These are phyloP conservation scores for Laupala kohalensis DNA, from an alignment of 1,140 invertebrate genomes.

Conservation along the genomic window DNA sequence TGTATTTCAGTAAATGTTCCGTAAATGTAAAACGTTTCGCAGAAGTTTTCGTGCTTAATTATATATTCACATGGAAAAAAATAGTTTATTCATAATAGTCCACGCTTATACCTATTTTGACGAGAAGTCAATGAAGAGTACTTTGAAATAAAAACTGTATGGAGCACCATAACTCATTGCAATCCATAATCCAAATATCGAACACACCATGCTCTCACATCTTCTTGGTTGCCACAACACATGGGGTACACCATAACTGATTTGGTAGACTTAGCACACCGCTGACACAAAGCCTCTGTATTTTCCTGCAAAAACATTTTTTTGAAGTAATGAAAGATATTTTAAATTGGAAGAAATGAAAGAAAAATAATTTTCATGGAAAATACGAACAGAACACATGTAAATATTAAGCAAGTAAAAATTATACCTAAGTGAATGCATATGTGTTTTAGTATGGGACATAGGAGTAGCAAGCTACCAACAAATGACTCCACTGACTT, in stretches of 20 bases:
- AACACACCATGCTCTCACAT: slow-evolving; percentile 26
- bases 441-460: no score
- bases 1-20: neutral
- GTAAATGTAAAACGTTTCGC: neutral
- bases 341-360: no score
- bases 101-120: neutral
- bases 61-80: neutral
- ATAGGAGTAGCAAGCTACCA: no score
- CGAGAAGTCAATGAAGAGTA: neutral
- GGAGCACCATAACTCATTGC: slow-evolving; percentile 5
- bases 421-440: no score
- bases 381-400: no score
- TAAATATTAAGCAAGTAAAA: no score
- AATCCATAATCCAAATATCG: slow-evolving; percentile 27
- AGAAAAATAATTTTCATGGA: no score
- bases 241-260: slow-evolving; percentile 27
- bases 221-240: slow-evolving; percentile 25
- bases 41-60: neutral
- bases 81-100: neutral
- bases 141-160: neutral
- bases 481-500: no score
- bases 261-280: slow-evolving; percentile 28
- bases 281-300: slow-evolving; percentile 25
- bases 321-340: no score
- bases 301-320: slow-evolving; percentile 23